A percentile compares a stretch with the other conserved stretches of the same genome.
phyloP scores from a whole-genome alignment of 2,888 invertebrate species.

The Cantharis rufa region DNA sequence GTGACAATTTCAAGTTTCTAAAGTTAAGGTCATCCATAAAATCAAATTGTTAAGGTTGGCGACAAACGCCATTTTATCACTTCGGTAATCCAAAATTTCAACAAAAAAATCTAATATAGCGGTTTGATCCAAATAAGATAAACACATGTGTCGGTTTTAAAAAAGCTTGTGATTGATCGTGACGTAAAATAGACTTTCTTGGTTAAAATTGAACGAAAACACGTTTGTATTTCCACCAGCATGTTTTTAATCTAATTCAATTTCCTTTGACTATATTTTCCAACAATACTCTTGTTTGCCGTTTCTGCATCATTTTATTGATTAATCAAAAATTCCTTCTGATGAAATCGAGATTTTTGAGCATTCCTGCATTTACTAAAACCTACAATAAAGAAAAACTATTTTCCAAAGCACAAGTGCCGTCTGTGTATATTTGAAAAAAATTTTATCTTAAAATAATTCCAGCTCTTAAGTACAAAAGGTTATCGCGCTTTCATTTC shows the following conservation, averaged over 20 bases:
- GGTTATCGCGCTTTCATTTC: background rate
- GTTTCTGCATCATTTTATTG: background rate
- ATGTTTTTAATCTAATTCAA: background rate
- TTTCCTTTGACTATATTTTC: background rate
- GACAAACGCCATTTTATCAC: background rate
- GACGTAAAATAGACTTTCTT: background rate
- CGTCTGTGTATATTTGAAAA: too few species aligned
- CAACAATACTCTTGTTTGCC: background rate
- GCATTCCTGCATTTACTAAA: too few species aligned
- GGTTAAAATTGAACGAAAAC: constrained; percentile 1
- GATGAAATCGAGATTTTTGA: too few species aligned
- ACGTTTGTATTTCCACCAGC: background rate
- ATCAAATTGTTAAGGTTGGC: background rate
- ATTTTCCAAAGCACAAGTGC: too few species aligned
- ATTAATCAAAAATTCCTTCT: background rate
- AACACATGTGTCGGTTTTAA: constrained; percentile 6
- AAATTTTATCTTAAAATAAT: too few species aligned
- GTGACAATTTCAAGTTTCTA: background rate
- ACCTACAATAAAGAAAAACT: too few species aligned
- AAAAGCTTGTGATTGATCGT: constrained; percentile 6
- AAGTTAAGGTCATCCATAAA: background rate
- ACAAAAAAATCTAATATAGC: background rate
- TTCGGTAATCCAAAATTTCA: background rate
- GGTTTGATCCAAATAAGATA: constrained; percentile 5
- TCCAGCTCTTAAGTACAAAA: background rate